Base-by-base conservation (phyloP, 1,140 invertebrate genomes). In the Drosophila eugracilis region DNA sequence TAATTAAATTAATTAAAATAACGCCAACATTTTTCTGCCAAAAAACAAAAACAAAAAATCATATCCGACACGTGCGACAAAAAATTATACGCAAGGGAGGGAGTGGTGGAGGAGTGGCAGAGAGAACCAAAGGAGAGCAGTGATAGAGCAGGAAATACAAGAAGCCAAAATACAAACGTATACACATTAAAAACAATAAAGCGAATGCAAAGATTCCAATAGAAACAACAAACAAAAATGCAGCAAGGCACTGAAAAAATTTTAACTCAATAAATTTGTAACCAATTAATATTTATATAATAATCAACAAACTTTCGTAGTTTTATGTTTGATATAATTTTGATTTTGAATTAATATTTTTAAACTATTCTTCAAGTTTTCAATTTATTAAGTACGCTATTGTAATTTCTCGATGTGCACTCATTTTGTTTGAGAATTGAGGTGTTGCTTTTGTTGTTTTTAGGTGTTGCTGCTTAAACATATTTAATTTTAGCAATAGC, bases 401-500 rank as follows among this genome's bases (percentile, higher is more conserved):
- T 5, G 1, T 5, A 39, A 0, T 58, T 58, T 14, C 57, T 58
- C 7, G 4, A 22, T 28, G 24, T 47, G 44, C 14, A 28, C 0
- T 17, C 14, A 15, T 15, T 21, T 66, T 49, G 26, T 32, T 41
- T 28, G 44, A 28, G 41, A 22, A 36, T 37, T 47, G 52, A 36
- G 14, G 22, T 26, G 12, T 62, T 10, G 22, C 44, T 34, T 44
- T 44, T 14, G 28, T 63, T 15, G 54, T 39, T 32, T 34, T 45
- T 66, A 30, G 36, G 32, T 39, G 21, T 28, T 73, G 49, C 45
- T 60, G 66, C 24, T 45, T 66, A 60, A 72, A 65, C 78, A 65
- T 71, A 84, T 84, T 85, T 84, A 79, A 84, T 81, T 81, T 81
- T 81, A 81, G 78, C 58, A 83, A 79, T 26, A 57, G 74, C 78